phyloP scores from a whole-genome alignment of 92 coral and sea anemone species.

The Heliopora coerulea region DNA sequence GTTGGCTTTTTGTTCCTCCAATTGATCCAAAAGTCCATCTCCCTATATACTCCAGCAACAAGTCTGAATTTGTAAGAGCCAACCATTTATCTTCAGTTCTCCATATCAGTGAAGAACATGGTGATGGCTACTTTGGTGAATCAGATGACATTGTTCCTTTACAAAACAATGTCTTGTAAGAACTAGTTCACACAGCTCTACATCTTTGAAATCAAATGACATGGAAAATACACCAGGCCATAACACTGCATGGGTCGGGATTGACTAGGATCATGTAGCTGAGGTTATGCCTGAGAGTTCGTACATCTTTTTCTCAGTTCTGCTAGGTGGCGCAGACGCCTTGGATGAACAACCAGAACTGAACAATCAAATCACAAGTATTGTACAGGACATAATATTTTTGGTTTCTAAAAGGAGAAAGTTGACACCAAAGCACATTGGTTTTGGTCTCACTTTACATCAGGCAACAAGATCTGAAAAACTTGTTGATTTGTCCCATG shows the following conservation, averaged over 20 bases:
- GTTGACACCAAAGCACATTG: conserved; percentile 62
- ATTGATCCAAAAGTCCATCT: too few relatives aligned
- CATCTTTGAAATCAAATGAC: conserved; percentile 47
- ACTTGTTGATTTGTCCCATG: conserved; percentile 56
- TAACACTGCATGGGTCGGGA: conserved; percentile 28
- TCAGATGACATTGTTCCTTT: conserved; percentile 14
- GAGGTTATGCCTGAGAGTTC: conserved; percentile 56
- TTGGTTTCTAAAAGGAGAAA: conserved; percentile 49
- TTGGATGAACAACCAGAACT: conserved; percentile 11
- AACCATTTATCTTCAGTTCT: too few relatives aligned
- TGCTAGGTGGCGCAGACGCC: conserved; percentile 37
- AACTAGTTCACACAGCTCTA: conserved; percentile 54
- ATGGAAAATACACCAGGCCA: conserved; percentile 10
- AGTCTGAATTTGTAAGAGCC: neutral
- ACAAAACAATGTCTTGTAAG: neutral
- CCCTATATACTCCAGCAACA: conserved; percentile 5
- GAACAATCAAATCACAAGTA: conserved; percentile 36
- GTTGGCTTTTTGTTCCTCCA: conserved; percentile 7
- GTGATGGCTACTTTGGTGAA: too few relatives aligned
- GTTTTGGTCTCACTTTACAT: conserved; percentile 66
- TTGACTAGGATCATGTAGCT: conserved; percentile 40
- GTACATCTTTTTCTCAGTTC: conserved; percentile 48
- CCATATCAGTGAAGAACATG: too few relatives aligned
- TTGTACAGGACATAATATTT: conserved; percentile 62
- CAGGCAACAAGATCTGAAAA: conserved; percentile 72